Evolutionary conservation across 1,140 invertebrate species (phyloP), one percentile per base, ranked within the genome.

Genomic region (Caenorhabditis inopinata): DNA sequence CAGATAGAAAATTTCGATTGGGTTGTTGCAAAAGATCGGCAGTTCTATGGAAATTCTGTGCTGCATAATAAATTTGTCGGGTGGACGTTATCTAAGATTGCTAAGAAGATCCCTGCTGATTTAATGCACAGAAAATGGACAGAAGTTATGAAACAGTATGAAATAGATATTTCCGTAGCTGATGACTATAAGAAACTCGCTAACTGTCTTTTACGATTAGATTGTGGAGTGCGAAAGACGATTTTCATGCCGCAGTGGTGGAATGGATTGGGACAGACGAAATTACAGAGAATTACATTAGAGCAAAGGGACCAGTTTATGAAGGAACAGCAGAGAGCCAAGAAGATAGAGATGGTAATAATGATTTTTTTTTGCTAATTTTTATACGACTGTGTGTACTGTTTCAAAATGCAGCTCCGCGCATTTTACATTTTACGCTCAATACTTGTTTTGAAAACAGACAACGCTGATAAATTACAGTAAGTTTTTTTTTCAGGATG

Each of bases 111-210:
- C 21, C 82, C 82, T 1, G 29, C 38, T 6, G 79, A 80, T 45
- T 51, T 83, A 46, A 81, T 83, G 74, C 82, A 83, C 35, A 16
- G 82, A 23, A 48, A 74, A 73, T 83, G 82, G 82, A 21, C 25
- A 14, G 79, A 76, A 53, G 11, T 58, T 2, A 18, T 23, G 0
- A 74, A 82, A 46, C 3, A 18, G 12, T 83, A 78, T 18, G 58
- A 68, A 38, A 18, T 68, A 9, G 58, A 68, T 21, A 7, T 68
- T 1, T 23, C 32, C 23, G 32, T 68, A 0, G 58, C 58, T 38
- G 58, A 68, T 2, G 32, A 68, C n/a, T 68, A 18, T 32, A 47
- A 75, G 45, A 47, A 75, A 32, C 25, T 48, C 1, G 25, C 18
- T 21, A 48, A 16, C 1, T 68, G 35, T 46, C 53, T 62, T 21